Percentiles rank a stretch among this genome's conserved stretches.
phyloP scores from a whole-genome alignment of 2,113 vertebrate species.

The Sapayoa aenigma region DNA sequence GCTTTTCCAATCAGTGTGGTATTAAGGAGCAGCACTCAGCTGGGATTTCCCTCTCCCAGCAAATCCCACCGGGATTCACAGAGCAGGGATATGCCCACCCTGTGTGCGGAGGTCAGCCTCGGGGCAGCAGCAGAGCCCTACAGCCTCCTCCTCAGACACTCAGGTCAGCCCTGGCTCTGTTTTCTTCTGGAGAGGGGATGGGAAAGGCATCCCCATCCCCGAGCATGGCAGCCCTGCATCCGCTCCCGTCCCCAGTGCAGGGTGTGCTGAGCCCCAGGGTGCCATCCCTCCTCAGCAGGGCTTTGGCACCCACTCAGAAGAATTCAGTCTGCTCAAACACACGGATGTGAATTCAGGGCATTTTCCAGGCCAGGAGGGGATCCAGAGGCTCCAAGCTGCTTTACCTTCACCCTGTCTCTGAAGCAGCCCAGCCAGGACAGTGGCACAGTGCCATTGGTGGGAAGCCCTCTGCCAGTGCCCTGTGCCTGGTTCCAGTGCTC shows the following conservation, averaged over 20 bases:
- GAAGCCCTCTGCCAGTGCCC: not conserved
- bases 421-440: rapidly evolving
- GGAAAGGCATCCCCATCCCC: not conserved
- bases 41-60: not conserved
- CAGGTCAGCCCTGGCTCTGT: not conserved
- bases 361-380: not conserved
- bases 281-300: not conserved
- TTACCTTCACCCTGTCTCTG: rapidly evolving
- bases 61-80: not conserved
- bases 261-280: not conserved
- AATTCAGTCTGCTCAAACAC: not conserved
- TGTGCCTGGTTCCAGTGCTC: rapidly evolving
- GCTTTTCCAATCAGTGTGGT: rapidly evolving
- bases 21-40: not conserved
- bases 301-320: not conserved
- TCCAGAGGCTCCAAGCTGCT: not conserved
- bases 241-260: rapidly evolving
- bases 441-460: not conserved
- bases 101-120: not conserved
- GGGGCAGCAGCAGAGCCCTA: rapidly evolving
- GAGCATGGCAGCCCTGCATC: too few relatives aligned
- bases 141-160: not conserved
- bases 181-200: not conserved
- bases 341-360: not conserved
- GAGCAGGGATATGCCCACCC: rapidly evolving